Evolutionary conservation across 2,888 invertebrate genomes (phyloP).

Genomic region (Aleiodes leptofemur): DNA sequence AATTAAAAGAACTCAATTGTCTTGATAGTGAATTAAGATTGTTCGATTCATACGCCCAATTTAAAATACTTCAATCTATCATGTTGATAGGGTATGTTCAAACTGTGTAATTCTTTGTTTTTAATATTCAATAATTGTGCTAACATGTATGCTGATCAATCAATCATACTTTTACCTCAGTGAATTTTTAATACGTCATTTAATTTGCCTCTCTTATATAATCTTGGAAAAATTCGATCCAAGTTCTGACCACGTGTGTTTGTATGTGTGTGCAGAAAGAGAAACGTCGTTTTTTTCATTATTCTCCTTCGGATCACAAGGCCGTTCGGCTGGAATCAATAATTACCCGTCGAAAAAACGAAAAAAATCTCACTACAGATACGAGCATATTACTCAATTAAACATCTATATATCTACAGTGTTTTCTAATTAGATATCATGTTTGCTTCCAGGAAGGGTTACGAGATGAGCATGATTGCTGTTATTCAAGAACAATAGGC

Average conservation of each 20-base stretch:
- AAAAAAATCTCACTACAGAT: neutral
- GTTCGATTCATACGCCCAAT: neutral
- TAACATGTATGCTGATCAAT: no score
- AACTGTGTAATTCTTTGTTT: no score
- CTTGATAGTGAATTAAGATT: neutral
- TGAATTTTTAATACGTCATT: neutral
- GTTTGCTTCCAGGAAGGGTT: slow-evolving; percentile 8
- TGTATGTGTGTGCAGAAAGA: slow-evolving; percentile 37
- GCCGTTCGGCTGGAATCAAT: slow-evolving; percentile 46
- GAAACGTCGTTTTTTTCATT: slow-evolving; percentile 52
- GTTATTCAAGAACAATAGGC: neutral
- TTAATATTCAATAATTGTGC: no score
- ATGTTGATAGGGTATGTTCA: no score
- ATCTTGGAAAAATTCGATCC: slow-evolving; percentile 48
- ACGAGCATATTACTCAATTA: slow-evolving; percentile 6
- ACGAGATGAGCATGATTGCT: neutral
- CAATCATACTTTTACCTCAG: no score
- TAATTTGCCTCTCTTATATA: slow-evolving; percentile 44
- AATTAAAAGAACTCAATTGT: neutral
- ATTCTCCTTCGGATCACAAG: slow-evolving; percentile 45
- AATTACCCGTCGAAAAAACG: slow-evolving; percentile 21
- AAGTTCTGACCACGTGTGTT: slow-evolving; percentile 1
- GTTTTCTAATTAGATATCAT: neutral
- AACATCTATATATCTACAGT: neutral
- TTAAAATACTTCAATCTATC: no score